phyloP scores from a whole-genome alignment of 2,888 invertebrate species.

The Sisyra terminalis region DNA sequence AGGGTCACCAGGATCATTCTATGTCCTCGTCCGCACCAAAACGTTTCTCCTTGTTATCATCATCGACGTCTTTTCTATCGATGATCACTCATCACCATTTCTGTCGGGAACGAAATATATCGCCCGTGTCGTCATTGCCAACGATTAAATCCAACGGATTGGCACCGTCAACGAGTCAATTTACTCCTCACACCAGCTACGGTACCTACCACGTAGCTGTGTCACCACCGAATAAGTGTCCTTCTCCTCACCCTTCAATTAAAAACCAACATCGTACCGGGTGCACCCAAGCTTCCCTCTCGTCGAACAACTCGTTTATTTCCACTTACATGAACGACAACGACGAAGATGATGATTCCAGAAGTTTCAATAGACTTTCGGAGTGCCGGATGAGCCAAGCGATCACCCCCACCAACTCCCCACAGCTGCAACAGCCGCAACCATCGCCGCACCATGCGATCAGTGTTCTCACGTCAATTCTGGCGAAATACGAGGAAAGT shows the following conservation, averaged over 20 bases:
- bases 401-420: conserved; percentile 12
- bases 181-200: conserved; percentile 16
- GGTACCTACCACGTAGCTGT: conserved; percentile 16
- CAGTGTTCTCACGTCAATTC: conserved; percentile 15
- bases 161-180: conserved; percentile 29
- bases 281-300: background rate
- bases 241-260: conserved; percentile 9
- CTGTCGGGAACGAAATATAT: too few species aligned
- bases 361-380: background rate
- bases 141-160: conserved; percentile 31
- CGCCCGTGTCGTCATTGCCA: conserved; percentile 13
- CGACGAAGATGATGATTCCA: background rate
- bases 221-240: conserved; percentile 19
- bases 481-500: conserved; percentile 12
- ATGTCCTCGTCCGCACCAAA: conserved; percentile 22
- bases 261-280: background rate
- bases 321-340: conserved; percentile 7
- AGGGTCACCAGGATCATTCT: conserved; percentile 19
- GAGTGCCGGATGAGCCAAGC: conserved; percentile 4
- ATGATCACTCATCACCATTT: conserved; percentile 10
- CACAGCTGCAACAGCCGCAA: conserved; percentile 18
- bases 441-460: conserved; percentile 14
- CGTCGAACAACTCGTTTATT: conserved; percentile 13
- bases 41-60: conserved; percentile 8
- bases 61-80: conserved; percentile 2